Percentiles rank a stretch among this genome's conserved stretches.
Evolutionary conservation across 2,797 vertebrate genomes (phyloP).

Genomic region (Chrosomus eos): DNA sequence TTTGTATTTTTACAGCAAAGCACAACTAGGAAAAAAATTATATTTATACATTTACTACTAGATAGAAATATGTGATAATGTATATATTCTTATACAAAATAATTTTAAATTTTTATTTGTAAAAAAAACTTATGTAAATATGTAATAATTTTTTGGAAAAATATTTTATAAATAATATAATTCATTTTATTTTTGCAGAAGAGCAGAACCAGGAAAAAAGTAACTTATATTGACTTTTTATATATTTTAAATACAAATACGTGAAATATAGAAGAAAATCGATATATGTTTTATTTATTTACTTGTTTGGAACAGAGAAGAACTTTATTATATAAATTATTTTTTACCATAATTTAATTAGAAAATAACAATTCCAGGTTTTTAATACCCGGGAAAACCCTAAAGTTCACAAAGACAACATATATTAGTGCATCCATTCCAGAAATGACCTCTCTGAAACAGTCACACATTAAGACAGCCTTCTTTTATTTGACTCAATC

Average conservation of each 20-base stretch:
- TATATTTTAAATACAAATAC: background rate
- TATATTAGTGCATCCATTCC: background rate
- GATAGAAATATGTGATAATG: background rate
- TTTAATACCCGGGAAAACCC: background rate
- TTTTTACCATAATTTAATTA: background rate
- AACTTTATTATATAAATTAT: background rate
- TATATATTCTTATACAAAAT: background rate
- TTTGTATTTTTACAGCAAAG: background rate
- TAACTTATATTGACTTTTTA: no score
- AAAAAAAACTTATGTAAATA: no score
- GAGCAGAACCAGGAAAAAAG: background rate
- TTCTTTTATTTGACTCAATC: conserved; percentile 59
- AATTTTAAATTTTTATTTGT: no score
- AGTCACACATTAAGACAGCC: conserved; percentile 24
- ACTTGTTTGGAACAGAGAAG: background rate
- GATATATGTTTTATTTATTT: no score
- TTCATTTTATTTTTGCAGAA: background rate
- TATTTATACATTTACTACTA: no score
- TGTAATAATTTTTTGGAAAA: background rate
- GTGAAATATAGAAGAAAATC: background rate
- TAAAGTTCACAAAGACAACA: background rate
- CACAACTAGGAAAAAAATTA: background rate
- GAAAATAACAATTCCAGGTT: background rate
- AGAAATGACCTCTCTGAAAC: conserved; percentile 3
- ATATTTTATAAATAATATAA: background rate